These are phyloP conservation scores for Clivina fossor DNA, from an alignment of 2,888 invertebrate species.

Conservation along the genomic window DNA sequence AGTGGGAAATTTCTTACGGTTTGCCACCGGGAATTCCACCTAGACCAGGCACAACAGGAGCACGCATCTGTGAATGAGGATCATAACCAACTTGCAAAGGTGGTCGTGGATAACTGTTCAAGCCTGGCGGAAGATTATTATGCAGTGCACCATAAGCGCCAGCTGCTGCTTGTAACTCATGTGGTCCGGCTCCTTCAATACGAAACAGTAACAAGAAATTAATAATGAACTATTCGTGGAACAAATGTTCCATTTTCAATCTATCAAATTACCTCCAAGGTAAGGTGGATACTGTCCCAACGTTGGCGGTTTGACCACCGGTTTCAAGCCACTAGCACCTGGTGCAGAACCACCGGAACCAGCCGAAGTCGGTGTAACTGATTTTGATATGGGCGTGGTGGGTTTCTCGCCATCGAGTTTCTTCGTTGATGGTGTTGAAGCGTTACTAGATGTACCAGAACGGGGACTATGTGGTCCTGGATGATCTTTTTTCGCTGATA, in stretches of 20 bases:
- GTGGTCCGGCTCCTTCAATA: constrained; percentile 57
- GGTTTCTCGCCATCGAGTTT: constrained; percentile 84
- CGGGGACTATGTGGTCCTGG: constrained; percentile 70
- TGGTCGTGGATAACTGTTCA: constrained; percentile 67
- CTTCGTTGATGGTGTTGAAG: constrained; percentile 86
- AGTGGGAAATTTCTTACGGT: constrained; percentile 67
- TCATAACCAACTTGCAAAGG: constrained; percentile 64
- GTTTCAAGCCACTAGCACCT: constrained; percentile 61
- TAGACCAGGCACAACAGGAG: constrained; percentile 64
- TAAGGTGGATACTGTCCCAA: constrained; percentile 65
- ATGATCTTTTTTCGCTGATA: constrained; percentile 75
- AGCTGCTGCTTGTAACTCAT: constrained; percentile 59
- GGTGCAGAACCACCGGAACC: constrained; percentile 48
- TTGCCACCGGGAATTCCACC: constrained; percentile 79
- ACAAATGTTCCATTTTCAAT: not conserved
- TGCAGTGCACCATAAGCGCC: constrained; percentile 61
- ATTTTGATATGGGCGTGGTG: constrained; percentile 87
- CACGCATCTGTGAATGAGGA: constrained; percentile 68
- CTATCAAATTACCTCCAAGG: constrained; percentile 50
- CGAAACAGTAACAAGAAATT: not conserved
- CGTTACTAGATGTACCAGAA: constrained; percentile 86
- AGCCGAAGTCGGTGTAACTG: constrained; percentile 79
- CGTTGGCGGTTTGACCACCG: constrained; percentile 58
- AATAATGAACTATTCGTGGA: not conserved
- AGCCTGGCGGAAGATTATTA: constrained; percentile 64